phyloP scores from a whole-genome alignment of 2,113 vertebrate genomes.

The Halcyon senegalensis region DNA sequence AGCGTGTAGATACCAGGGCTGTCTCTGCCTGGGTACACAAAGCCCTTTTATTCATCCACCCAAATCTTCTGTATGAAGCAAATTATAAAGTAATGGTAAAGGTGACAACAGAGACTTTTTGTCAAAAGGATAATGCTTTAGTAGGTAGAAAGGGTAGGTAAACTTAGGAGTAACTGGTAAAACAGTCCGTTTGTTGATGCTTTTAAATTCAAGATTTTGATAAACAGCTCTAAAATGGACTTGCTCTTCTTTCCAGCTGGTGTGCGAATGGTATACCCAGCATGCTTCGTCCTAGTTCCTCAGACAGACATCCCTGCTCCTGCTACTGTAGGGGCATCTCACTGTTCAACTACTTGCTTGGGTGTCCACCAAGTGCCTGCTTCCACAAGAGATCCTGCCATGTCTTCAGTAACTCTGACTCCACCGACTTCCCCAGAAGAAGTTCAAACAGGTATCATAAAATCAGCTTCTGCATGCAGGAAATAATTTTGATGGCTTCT shows the following conservation, averaged over 20 bases:
- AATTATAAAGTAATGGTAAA: neutral
- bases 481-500: neutral
- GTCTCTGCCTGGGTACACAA: neutral
- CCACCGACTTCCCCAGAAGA: slow-evolving; percentile 98
- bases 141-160: neutral
- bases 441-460: slow-evolving; percentile 87
- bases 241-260: slow-evolving; percentile 79
- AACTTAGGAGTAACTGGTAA: neutral
- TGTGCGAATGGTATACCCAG: slow-evolving; percentile 97
- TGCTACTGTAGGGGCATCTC: slow-evolving; percentile 86
- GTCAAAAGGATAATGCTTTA: neutral
- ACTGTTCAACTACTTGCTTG: slow-evolving; percentile 88
- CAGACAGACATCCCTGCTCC: slow-evolving; percentile 93
- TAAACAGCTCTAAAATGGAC: accelerated
- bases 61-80: neutral
- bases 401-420: slow-evolving; percentile 96
- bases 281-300: slow-evolving; percentile 94
- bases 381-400: slow-evolving; percentile 93
- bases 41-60: neutral
- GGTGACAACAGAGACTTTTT: neutral
- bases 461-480: neutral
- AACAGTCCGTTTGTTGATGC: neutral
- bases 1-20: neutral
- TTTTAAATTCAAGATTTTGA: neutral
- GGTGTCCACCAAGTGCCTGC: slow-evolving; percentile 96